Conservation (phyloP, 2,797 vertebrate genomes). For the Mustela erminea region DNA sequence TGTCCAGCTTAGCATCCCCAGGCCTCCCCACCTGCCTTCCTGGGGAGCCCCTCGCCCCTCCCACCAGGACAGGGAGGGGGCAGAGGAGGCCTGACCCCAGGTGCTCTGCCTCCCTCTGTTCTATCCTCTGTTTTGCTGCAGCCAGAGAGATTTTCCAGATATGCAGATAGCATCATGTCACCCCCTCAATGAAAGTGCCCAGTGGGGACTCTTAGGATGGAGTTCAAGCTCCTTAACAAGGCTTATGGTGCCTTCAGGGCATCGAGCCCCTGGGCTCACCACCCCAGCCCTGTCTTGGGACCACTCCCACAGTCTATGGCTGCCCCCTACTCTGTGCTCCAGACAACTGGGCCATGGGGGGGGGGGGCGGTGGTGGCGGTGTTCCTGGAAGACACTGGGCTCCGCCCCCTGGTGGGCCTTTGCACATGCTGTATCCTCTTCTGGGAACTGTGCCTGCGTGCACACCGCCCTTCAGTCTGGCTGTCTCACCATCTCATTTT, state of each 20-base stretch:
- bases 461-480: fast-evolving
- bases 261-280: neutral
- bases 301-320: too few species aligned
- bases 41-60: neutral
- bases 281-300: neutral
- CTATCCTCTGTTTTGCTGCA: neutral
- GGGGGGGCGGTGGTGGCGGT: too few species aligned
- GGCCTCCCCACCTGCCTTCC: neutral
- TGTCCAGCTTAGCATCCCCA: fast-evolving
- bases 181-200: neutral
- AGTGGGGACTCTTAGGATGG: neutral
- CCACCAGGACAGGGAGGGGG: neutral
- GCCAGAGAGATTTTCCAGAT: neutral
- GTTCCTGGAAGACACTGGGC: neutral
- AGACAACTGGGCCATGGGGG: neutral
- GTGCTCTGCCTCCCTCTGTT: neutral
- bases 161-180: neutral
- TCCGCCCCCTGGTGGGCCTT: neutral
- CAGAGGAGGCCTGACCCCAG: neutral
- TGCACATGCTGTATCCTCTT: neutral
- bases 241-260: neutral
- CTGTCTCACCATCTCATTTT: neutral
- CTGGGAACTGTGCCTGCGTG: fast-evolving
- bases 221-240: neutral
- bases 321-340: too few species aligned